Evolutionary conservation across 2,888 invertebrate genomes (phyloP), one percentile per base, ranked within the genome.

Genomic region (Encarsia formosa): DNA sequence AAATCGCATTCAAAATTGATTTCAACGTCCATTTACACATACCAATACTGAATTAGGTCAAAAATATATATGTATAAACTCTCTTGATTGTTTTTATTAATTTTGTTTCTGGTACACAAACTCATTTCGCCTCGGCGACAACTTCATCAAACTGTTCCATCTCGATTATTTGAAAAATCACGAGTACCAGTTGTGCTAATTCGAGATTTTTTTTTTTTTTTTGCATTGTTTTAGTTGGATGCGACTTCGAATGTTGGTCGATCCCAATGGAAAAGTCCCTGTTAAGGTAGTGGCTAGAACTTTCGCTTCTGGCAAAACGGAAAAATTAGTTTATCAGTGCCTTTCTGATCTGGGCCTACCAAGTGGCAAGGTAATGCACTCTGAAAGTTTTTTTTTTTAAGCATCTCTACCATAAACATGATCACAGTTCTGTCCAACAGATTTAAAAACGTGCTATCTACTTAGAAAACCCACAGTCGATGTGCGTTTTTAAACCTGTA

Each of bases 221-320:
- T 15, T 6, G 13, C n/a, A 16, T 16, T 16, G 18, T 81, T 82
- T 65, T 78, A 99, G 98, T 83, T 99, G 99, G 99, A 96, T 97
- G 92, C 87, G 96, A 57, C 81, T 99, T 44, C 88, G 93, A 57
- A 92, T 97, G 78, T 82, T 90, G 65, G 91, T 93, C 49, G 97
- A 98, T 73, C 88, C 91, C 31, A 88, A 87, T 68, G 93, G 95
- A 32, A 94, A 95, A 77, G 96, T 99, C 51, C 97, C 98, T 2
- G 95, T 98, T 3, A 91, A 94, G 78, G 91, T 94, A 43, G 89
- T 99, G 29, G 94, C 96, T 49, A 82, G 93, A 70, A 99, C 98
- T 52, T 99, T 99, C 78, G 97, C 98, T 3, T 98, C 98, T n/a
- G 99, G 99, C 29, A 96, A 96, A 79, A 96, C 97, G 4, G 99